Evolutionary conservation across 2,888 invertebrate species (phyloP).

Genomic region (Herminia tarsipennalis): DNA sequence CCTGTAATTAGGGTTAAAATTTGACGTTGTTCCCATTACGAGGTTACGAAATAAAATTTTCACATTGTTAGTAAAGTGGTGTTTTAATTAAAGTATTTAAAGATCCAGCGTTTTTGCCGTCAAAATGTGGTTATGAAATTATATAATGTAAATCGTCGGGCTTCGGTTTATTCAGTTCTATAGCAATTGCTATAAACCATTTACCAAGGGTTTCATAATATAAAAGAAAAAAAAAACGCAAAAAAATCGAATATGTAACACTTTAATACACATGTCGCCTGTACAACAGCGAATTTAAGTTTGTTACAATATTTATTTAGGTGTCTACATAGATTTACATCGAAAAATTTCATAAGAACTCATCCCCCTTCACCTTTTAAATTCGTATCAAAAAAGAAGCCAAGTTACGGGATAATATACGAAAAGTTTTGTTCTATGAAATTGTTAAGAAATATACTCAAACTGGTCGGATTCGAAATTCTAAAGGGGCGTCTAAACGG

Average conservation of each 20-base stretch:
- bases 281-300: conserved; percentile 69
- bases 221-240: conserved; percentile 39
- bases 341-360: conserved; percentile 60
- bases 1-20: no score
- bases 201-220: not conserved
- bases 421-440: not conserved
- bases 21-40: no score
- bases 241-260: conserved; percentile 70
- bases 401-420: conserved; percentile 2
- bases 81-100: no score
- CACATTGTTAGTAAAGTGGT: no score
- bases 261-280: conserved; percentile 74
- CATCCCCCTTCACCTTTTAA: conserved; percentile 54
- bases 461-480: no score
- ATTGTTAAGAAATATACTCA: not conserved
- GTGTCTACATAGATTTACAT: conserved; percentile 56
- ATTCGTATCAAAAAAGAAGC: conserved; percentile 28
- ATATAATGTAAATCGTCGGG: no score
- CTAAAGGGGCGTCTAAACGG: no score
- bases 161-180: no score
- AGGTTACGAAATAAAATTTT: no score
- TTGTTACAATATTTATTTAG: conserved; percentile 57
- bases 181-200: no score
- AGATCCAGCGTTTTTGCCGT: no score
- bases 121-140: no score